Base-by-base conservation (phyloP, 2,888 invertebrate species). In the Tipula lateralis region DNA sequence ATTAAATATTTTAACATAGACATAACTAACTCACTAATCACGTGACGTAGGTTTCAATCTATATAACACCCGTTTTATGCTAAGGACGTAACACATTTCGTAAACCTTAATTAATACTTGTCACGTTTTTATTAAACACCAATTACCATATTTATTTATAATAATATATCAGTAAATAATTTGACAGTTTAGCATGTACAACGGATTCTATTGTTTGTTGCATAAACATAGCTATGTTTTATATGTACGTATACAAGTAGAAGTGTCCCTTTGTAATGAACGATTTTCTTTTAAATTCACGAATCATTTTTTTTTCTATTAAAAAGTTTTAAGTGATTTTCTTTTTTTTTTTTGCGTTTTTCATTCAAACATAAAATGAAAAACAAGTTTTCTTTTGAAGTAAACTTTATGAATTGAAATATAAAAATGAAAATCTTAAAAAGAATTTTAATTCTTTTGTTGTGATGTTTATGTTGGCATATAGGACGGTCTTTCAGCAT, bases 281-380 rank as follows among this genome's bases (percentile, higher is more conserved):
- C 19, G 9, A 7, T 13, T 66, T 66, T 66, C 1, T 24, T 24
- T 66, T 24, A 24, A 66, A 24, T 66, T 24, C 24, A 7, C 66
- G 13, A 66, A 2, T 66, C 66, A 12, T 66, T 66, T 66, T 66
- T 39, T 39, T 19, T 66, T 24, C 9, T 24, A 24, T 66, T 66
- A 66, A 66, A 66, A 66, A 66, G 66, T 66, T 66, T 66, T 66
- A 66, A 66, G 66, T 66, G 66, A 66, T 66, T 66, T 66, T 66
- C 1, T 66, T 66, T 24, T 24, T n/a, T 66, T 19, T 6, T 24
- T 24, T 19, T 24, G 19, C 24, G 9, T 19, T 66, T 66, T 66
- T 66, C 66, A 66, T 66, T 66, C 66, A 66, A 66, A 66, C 66
- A 66, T 24, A 24, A 66, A 66, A 66, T 66, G 66, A 66, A 66